phyloP scores from a whole-genome alignment of 2,797 vertebrate species.

The Hirundo rustica region DNA sequence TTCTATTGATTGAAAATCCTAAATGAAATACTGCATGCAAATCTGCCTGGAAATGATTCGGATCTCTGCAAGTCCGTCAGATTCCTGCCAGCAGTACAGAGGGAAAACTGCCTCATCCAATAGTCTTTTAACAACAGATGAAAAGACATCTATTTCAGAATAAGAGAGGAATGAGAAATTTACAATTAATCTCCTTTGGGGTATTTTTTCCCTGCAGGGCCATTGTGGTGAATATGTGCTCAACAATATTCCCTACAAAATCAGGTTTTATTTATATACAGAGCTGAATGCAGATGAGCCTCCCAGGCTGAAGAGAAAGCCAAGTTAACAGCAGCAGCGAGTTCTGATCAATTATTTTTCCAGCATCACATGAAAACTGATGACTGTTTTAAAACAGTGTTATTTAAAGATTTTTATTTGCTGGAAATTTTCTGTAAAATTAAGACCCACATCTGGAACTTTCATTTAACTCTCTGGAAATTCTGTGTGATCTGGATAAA shows the following conservation, averaged over 20 bases:
- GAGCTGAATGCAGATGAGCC: neutral
- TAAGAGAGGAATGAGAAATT: neutral
- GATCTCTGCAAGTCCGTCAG: neutral
- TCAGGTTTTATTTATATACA: neutral
- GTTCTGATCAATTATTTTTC: constrained; percentile 25
- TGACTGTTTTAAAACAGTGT: neutral
- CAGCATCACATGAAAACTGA: neutral
- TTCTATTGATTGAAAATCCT: constrained; percentile 27
- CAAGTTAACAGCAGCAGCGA: neutral
- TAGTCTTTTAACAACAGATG: neutral
- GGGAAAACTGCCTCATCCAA: neutral
- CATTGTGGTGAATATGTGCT: neutral
- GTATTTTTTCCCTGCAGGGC: neutral
- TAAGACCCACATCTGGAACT: neutral
- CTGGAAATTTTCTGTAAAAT: neutral
- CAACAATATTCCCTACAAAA: neutral
- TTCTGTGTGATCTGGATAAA: neutral
- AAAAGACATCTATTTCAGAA: constrained; percentile 15
- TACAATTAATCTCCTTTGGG: neutral
- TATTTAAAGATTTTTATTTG: constrained; percentile 21
- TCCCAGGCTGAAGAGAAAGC: neutral
- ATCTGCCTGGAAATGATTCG: neutral
- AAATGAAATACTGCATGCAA: constrained; percentile 19
- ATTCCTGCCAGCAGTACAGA: constrained; percentile 8
- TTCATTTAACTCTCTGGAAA: neutral